Percentiles rank a stretch among this genome's conserved stretches.
Conservation (phyloP, 2,797 vertebrate genomes). For the Eurystomus glaucurus region DNA sequence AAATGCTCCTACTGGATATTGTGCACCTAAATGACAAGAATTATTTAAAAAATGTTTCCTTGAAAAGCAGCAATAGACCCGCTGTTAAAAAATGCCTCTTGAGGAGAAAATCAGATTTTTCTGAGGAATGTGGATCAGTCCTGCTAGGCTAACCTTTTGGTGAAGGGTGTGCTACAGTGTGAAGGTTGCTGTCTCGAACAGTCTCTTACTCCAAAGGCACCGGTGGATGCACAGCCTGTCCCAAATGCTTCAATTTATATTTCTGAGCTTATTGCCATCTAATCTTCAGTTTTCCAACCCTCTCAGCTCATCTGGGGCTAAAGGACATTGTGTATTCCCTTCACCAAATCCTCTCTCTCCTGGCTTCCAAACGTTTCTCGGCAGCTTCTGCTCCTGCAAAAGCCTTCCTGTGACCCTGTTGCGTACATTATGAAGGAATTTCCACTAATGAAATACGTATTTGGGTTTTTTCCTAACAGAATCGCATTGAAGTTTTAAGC, state of each 20-base stretch:
- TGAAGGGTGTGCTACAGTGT: neutral
- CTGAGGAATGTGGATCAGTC: neutral
- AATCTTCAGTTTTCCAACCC: neutral
- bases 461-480: neutral
- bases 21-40: neutral
- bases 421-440: neutral
- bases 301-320: neutral
- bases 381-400: neutral
- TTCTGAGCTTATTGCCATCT: neutral
- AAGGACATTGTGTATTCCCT: rapidly evolving
- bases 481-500: neutral
- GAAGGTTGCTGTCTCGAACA: neutral
- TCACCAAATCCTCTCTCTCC: neutral
- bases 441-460: neutral
- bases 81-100: neutral
- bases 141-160: neutral
- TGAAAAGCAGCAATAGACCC: neutral
- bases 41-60: neutral
- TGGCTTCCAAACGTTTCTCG: neutral
- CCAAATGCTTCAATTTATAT: neutral
- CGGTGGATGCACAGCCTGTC: neutral
- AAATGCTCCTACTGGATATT: neutral
- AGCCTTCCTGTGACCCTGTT: neutral
- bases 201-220: neutral
- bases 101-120: neutral